These are phyloP conservation scores for Prenolepis imparis DNA, from an alignment of 2,888 invertebrate species.

Conservation along the genomic window DNA sequence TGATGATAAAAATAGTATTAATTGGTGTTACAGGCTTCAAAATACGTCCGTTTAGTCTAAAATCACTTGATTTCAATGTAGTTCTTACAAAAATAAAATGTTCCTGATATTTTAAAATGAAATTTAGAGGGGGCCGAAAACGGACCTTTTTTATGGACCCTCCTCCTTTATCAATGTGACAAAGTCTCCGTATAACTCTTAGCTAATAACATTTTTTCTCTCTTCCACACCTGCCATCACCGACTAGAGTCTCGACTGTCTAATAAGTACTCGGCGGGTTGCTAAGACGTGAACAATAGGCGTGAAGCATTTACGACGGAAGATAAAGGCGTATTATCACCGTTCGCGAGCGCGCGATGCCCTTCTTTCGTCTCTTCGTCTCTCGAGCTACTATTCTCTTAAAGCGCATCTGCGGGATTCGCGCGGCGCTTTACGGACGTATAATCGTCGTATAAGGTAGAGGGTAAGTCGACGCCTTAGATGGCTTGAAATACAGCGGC, in stretches of 20 bases:
- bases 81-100: too few species aligned
- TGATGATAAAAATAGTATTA: too few species aligned
- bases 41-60: too few species aligned
- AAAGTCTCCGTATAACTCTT: background rate
- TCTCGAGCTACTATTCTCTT: slow-evolving; percentile 14
- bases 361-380: slow-evolving; percentile 26
- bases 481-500: slow-evolving; percentile 79
- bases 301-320: slow-evolving; percentile 72
- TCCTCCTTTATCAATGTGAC: background rate
- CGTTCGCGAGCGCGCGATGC: slow-evolving; percentile 50
- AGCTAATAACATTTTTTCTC: slow-evolving; percentile 3
- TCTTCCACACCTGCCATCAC: background rate
- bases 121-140: too few species aligned
- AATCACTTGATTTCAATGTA: too few species aligned
- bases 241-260: background rate
- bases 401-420: slow-evolving; percentile 63
- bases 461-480: slow-evolving; percentile 78
- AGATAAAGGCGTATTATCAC: slow-evolving; percentile 72
- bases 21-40: too few species aligned
- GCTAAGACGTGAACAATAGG: slow-evolving; percentile 46
- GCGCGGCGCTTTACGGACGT: slow-evolving; percentile 69
- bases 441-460: slow-evolving; percentile 76
- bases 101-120: too few species aligned
- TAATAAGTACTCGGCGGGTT: background rate
- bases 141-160: too few species aligned